Percentiles rank a stretch among this genome's conserved stretches.
phyloP scores from a whole-genome alignment of 2,888 invertebrate species.

The Orthosia gracilis region DNA sequence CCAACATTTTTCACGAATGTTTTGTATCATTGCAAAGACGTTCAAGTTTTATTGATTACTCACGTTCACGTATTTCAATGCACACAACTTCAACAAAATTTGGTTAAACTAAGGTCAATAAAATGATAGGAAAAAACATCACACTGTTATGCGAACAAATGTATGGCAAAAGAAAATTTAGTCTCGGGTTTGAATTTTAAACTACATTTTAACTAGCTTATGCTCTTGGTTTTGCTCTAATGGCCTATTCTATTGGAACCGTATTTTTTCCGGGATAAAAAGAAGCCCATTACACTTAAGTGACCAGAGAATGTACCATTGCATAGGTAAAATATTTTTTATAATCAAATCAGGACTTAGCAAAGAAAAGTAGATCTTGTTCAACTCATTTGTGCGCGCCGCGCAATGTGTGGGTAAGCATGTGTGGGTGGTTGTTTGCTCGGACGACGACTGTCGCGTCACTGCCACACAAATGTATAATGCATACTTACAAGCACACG shows the following conservation, averaged over 20 bases:
- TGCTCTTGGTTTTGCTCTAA: neutral
- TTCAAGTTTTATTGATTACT: neutral
- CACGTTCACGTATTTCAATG: neutral
- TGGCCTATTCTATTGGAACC: neutral
- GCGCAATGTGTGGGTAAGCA: too few species aligned
- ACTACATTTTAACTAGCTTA: neutral
- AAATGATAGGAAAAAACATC: neutral
- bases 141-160: slow-evolving; percentile 29
- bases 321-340: too few species aligned
- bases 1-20: neutral
- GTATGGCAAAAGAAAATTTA: neutral
- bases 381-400: too few species aligned
- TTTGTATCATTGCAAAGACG: neutral
- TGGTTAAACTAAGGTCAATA: slow-evolving; percentile 7
- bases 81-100: neutral
- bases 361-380: too few species aligned
- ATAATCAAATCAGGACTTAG: too few species aligned
- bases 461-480: too few species aligned
- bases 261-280: neutral
- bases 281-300: too few species aligned
- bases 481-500: too few species aligned
- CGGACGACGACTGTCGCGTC: too few species aligned
- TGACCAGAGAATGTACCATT: too few species aligned
- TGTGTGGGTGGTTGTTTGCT: too few species aligned
- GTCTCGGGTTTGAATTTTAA: slow-evolving; percentile 1